Evolutionary conservation across 1,140 invertebrate genomes (phyloP), one percentile per base, ranked within the genome.

Genomic region (Drosophila nigrodunni): DNA sequence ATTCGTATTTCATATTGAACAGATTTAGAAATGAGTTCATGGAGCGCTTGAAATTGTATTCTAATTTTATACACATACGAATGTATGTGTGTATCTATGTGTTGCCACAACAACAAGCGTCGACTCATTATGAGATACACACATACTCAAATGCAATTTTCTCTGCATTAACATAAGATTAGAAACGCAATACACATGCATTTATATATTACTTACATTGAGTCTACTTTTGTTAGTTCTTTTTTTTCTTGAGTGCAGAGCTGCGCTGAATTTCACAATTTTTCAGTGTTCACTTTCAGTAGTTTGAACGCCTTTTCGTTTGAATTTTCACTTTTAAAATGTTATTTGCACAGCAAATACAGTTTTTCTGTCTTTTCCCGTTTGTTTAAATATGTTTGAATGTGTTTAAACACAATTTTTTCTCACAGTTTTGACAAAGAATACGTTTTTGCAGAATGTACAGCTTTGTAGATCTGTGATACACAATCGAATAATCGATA

Each of bases 21-120:
- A 41, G 43, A 59, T 76, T 65, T 71, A 55, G 59, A 76, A 76
- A 72, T 76, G 55, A 76, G 52, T 76, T 76, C 61, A 75, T 43
- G 10, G 52, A 54, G 21, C 18, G n/a, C 52, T 10, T 9, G 8
- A 11, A 49, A 64, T 58, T 39, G 10, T 44, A 59, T 72, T 76
- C 68, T 71, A 71, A 72, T 65, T 43, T 60, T 75, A 70, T 9
- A 74, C 25, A 52, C 71, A 55, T 13, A 43, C 1, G 25, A 0
- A 6, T 30, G 25, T 30, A 30, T 30, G 25, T 30, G 25, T 30
- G 25, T 30, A 30, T 30, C 25, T 30, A 30, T 18, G 7, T 7
- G 55, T 74, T 74, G 49, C 55, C 46, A 66, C 44, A 66, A 41
- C 70, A 67, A 73, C 69, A 66, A 70, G 25, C 11, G 39, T 39